Base-by-base conservation (phyloP, 2,888 invertebrate species). In the Hydroisotoma schaefferi region DNA sequence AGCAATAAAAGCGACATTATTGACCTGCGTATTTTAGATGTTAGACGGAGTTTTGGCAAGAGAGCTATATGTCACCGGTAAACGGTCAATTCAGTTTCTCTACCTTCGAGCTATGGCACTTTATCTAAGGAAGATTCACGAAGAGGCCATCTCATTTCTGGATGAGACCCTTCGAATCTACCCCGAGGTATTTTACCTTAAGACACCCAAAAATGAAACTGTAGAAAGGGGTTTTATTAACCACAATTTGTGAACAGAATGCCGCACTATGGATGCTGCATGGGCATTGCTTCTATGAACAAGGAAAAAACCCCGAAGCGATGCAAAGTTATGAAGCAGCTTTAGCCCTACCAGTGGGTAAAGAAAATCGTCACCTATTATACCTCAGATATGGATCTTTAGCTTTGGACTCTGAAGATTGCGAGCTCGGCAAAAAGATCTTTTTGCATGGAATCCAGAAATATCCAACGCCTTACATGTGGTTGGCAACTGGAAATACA, bases 391-490 rank as follows among this genome's bases (percentile, higher is more conserved):
- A 64, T 37, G 71, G 68, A 1, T 58, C 59, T 1, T 46, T 67
- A 20, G 59, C 53, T 22, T 22, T 65, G 20, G 64, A 63, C 27
- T 51, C 44, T 8, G 53, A 51, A 1, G 53, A 68, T 26, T 20
- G 26, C 10, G 59, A 67, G 40, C 18, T 63, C 1, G 68, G 69
- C 0, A 69, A 68, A 52, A 49, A 57, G 18, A 53, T 70, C 2
- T 64, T 71, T 28, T 55, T 65, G 12, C 57, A 67, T 27, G 67
- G 68, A 1, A 64, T 68, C 6, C 49, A 54, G 28, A 47, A 59
- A 15, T 68, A 64, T 38, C 65, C 66, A 2, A 64, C 67, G 1
- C 65, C 70, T 18, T 67, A 67, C 51, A 63, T 69, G 65, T 71
- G 71, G 71, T 22, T 68, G 1, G 59, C 61, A 3, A 26, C 55